Conservation (phyloP, 2,888 invertebrate species). For the Lathronympha strigana region DNA sequence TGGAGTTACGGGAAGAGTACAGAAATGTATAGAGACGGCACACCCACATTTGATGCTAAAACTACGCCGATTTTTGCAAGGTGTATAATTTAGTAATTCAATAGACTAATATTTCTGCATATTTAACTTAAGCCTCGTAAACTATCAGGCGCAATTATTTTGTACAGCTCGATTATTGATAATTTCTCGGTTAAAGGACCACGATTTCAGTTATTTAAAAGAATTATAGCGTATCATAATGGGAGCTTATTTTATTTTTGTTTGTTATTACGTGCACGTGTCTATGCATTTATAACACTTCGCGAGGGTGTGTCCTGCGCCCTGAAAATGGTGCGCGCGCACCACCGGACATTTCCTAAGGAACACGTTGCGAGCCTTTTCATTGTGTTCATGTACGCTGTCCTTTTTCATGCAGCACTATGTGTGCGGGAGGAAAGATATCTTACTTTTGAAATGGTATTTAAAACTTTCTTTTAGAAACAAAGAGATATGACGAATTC, state of each 20-base stretch:
- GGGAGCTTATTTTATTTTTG: slow-evolving; percentile 1
- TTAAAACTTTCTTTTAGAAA: slow-evolving; percentile 25
- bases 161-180: neutral
- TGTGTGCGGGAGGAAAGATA: slow-evolving; percentile 43
- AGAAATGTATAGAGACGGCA: slow-evolving; percentile 61
- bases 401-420: slow-evolving; percentile 49
- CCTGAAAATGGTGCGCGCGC: slow-evolving; percentile 79
- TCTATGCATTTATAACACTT: slow-evolving; percentile 71
- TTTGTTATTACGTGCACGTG: slow-evolving; percentile 42
- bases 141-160: neutral
- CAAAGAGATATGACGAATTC: slow-evolving; percentile 30
- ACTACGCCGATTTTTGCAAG: neutral
- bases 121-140: neutral
- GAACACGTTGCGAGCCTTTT: slow-evolving; percentile 50
- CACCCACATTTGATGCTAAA: neutral
- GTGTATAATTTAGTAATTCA: neutral
- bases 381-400: slow-evolving; percentile 50
- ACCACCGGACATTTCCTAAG: slow-evolving; percentile 62
- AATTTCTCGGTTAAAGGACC: neutral
- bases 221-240: neutral
- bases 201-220: neutral
- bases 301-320: slow-evolving; percentile 75
- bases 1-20: slow-evolving; percentile 63
- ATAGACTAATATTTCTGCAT: neutral
- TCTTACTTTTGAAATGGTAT: slow-evolving; percentile 3